Conservation (phyloP, 2,888 invertebrate genomes). For the Pedicia rivosa region DNA sequence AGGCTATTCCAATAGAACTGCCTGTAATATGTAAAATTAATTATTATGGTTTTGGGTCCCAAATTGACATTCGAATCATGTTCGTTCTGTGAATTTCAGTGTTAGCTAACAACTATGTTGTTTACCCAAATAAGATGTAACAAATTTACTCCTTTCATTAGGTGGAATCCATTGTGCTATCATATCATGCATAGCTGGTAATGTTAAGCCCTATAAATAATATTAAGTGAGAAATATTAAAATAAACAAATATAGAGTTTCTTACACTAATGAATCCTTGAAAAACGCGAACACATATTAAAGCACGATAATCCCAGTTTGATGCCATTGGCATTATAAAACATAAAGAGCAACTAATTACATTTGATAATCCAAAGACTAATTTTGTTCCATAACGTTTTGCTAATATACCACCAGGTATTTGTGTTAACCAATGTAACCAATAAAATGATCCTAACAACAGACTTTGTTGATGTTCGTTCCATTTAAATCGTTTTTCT, state of each 20-base stretch:
- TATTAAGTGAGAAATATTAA: background rate
- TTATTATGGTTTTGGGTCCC: no score
- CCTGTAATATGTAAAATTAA: background rate
- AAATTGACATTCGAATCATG: no score
- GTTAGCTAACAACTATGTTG: no score
- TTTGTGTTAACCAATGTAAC: slow-evolving; percentile 52
- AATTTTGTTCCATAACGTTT: slow-evolving; percentile 53
- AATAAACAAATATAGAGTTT: slow-evolving; percentile 11
- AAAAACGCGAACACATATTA: slow-evolving; percentile 42
- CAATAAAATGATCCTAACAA: slow-evolving; percentile 55
- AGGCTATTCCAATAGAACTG: slow-evolving; percentile 46
- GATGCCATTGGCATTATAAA: slow-evolving; percentile 49
- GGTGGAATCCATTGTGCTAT: slow-evolving; percentile 72
- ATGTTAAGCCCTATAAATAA: slow-evolving; percentile 39
- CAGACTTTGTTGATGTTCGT: slow-evolving; percentile 44
- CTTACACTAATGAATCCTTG: slow-evolving; percentile 55
- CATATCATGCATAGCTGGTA: slow-evolving; percentile 66
- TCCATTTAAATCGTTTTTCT: slow-evolving; percentile 38
- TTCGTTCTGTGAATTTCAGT: no score
- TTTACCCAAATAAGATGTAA: slow-evolving; percentile 43
- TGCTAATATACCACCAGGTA: slow-evolving; percentile 55
- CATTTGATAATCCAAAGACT: slow-evolving; percentile 49
- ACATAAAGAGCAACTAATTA: slow-evolving; percentile 43
- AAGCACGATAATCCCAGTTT: slow-evolving; percentile 35
- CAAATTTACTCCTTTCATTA: slow-evolving; percentile 56